Evolutionary conservation across 1,140 invertebrate genomes (phyloP).

Genomic region (Rhopalosiphum maidis): DNA sequence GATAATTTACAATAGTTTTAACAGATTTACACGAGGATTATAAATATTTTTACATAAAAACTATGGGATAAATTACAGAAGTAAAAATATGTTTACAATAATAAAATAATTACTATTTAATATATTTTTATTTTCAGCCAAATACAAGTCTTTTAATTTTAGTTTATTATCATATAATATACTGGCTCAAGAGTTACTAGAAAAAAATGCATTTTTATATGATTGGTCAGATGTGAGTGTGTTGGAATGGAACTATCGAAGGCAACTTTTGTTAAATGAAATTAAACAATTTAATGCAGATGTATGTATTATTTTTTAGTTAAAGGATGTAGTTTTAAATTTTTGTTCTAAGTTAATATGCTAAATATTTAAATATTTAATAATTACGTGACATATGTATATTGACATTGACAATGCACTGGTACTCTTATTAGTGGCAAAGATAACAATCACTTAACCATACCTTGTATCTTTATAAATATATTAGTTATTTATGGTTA

Average conservation of each 20-base stretch:
- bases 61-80: too few relatives aligned
- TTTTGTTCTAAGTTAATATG: not conserved
- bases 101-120: too few relatives aligned
- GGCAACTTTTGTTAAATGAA: constrained; percentile 73
- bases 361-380: not conserved
- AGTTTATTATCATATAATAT: constrained; percentile 97
- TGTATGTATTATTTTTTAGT: constrained; percentile 67
- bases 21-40: too few relatives aligned
- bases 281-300: constrained; percentile 75
- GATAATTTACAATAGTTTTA: too few relatives aligned
- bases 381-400: not conserved
- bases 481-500: too few relatives aligned
- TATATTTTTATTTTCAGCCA: constrained; percentile 19
- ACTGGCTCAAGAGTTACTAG: constrained; percentile 81
- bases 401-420: too few relatives aligned
- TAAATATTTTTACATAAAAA: too few relatives aligned
- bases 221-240: constrained; percentile 67
- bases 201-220: constrained; percentile 80
- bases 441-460: too few relatives aligned
- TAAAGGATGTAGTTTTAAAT: not conserved
- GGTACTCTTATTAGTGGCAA: too few relatives aligned
- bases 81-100: too few relatives aligned
- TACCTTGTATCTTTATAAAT: too few relatives aligned
- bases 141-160: constrained; percentile 68
- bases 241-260: constrained; percentile 76